Base-by-base conservation (phyloP, 2,888 invertebrate species). In the Plutella xylostella region DNA sequence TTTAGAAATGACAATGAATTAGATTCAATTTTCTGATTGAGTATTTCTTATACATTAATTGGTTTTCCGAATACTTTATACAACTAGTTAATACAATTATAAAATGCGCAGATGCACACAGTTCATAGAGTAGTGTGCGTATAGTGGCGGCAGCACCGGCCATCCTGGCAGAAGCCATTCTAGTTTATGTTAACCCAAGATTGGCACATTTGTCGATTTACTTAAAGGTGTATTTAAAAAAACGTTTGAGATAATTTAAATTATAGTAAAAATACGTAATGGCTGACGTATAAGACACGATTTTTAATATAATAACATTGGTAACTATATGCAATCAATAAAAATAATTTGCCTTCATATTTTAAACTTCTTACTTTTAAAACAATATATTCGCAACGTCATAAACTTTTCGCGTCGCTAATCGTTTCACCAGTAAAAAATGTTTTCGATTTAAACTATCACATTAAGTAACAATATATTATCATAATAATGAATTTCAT, bases 401-500 rank as follows among this genome's bases (percentile, higher is more conserved):
- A 52, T 53, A 58, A 51, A 48, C 48, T 14, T n/a, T n/a, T n/a
- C n/a, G n/a, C n/a, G n/a, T n/a, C n/a, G n/a, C n/a, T 59, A 57
- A 37, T 63, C 55, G 59, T 59, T 61, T 65, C 61, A 63, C 55
- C 66, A 61, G 69, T 72, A 55, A 70, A 76, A 73, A 69, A 54
- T 28, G 28, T 61, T 65, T 68, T 68, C 55, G 56, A 65, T 65
- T 43, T 63, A 61, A 68, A 74, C 65, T 60, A 72, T 70, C 68
- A 74, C 72, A 68, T 71, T 74, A 77, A 76, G 72, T 78, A 79
- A 82, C 73, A 75, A 70, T 75, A 45, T 46, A 50, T 63, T 59
- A 60, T 65, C 61, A 60, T 60, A 58, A 60, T 65, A 68, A 61
- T 46, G 14, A 39, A 59, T 61, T 61, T 61, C 64, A 70, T 67